A percentile compares a stretch with the other conserved stretches of the same genome.
Evolutionary conservation across 2,888 invertebrate genomes (phyloP).

Genomic region (Acanthopleura granulata): DNA sequence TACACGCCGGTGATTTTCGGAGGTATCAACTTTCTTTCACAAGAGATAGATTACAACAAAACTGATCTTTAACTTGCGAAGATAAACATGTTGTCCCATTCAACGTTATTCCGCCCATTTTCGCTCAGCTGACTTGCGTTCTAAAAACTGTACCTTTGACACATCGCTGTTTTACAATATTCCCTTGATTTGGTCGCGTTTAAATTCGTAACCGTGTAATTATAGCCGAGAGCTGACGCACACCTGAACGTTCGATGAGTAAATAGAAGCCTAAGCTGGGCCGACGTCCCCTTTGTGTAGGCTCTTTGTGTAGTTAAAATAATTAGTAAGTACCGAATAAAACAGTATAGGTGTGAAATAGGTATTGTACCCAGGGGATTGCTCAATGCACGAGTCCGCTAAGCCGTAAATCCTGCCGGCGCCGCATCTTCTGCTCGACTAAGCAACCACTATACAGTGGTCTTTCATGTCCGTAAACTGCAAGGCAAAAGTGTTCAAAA

Average conservation of each 20-base stretch:
- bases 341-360: background rate
- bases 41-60: too few species aligned
- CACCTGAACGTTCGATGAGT: background rate
- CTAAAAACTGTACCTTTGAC: background rate
- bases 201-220: slow-evolving; percentile 3
- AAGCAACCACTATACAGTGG: background rate
- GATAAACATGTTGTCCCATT: too few species aligned
- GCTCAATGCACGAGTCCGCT: background rate
- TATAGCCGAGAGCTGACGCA: background rate
- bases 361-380: background rate
- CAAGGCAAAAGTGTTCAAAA: background rate
- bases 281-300: background rate
- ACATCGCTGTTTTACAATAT: background rate
- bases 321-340: slow-evolving; percentile 16
- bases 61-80: too few species aligned
- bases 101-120: too few species aligned
- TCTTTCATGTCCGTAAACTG: too few species aligned
- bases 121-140: too few species aligned
- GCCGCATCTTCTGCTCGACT: background rate
- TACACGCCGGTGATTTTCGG: too few species aligned
- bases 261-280: background rate
- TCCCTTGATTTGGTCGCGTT: background rate
- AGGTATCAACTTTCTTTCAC: too few species aligned
- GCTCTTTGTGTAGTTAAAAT: background rate
- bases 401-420: background rate